Conservation (phyloP, 2,113 vertebrate genomes). For the Edolisoma coerulescens region DNA sequence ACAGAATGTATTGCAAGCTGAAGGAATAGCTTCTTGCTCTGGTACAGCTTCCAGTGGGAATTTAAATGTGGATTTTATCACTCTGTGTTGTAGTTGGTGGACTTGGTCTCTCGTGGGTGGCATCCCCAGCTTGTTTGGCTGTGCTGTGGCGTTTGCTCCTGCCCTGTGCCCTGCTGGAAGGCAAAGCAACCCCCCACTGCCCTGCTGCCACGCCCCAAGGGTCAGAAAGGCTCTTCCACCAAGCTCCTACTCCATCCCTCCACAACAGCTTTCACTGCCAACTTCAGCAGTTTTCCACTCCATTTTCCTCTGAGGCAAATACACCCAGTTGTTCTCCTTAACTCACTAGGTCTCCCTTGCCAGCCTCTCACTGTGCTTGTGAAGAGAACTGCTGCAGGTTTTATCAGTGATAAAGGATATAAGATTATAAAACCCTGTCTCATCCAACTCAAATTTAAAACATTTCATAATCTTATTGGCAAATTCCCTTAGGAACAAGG, state of each 20-base stretch:
- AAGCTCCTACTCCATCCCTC: not conserved
- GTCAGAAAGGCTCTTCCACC: not conserved
- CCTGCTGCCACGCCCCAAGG: rapidly evolving
- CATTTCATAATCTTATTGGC: not conserved
- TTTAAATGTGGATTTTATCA: not conserved
- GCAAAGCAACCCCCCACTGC: not conserved
- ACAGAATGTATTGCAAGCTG: not conserved
- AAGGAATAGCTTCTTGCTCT: not conserved
- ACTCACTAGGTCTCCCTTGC: not conserved
- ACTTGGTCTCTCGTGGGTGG: not conserved
- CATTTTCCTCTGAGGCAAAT: not conserved
- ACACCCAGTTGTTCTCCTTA: not conserved
- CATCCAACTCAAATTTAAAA: not conserved
- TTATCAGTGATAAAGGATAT: not conserved
- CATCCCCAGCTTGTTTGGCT: not conserved
- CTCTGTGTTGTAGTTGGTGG: not conserved
- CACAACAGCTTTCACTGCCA: not conserved
- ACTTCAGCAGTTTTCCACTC: not conserved
- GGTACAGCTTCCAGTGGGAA: not conserved
- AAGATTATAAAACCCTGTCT: not conserved
- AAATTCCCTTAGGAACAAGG: not conserved
- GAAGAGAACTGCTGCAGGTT: not conserved
- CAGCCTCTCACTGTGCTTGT: not conserved
- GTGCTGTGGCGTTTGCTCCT: not conserved
- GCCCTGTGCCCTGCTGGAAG: not conserved